Conservation (phyloP, 2,113 vertebrate species). For the Megaceryle maxima region DNA sequence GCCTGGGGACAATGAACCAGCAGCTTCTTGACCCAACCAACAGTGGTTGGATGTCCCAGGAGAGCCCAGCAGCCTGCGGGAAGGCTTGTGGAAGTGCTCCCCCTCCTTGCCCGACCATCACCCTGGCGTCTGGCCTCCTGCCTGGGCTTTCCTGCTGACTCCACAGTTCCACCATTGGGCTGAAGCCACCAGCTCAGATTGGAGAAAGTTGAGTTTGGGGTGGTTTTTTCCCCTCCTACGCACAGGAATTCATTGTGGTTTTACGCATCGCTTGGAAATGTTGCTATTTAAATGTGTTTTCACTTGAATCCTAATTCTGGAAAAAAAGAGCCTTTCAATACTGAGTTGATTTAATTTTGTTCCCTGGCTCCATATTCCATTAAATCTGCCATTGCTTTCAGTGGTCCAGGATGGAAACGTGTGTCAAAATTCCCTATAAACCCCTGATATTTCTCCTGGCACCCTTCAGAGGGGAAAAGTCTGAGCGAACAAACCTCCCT, state of each 20-base stretch:
- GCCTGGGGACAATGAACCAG: not conserved
- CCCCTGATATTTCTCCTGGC: not conserved
- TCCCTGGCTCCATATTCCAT: not conserved
- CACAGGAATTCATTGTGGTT: not conserved
- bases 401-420: not conserved
- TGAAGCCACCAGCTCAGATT: not conserved
- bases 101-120: not conserved
- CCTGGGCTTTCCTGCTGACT: not conserved
- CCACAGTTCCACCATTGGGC: fast-evolving
- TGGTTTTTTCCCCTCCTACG: not conserved
- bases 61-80: not conserved
- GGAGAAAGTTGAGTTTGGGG: not conserved
- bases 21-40: not conserved
- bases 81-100: not conserved
- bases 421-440: not conserved
- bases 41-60: not conserved
- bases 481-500: not conserved
- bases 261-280: not conserved
- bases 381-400: not conserved
- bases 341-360: not conserved
- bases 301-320: constrained; percentile 5
- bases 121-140: not conserved
- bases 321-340: not conserved
- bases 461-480: not conserved
- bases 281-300: constrained; percentile 16